Evolutionary conservation across 2,888 invertebrate species (phyloP), one percentile per base, ranked within the genome.

Genomic region (Sinotaia quadrata): DNA sequence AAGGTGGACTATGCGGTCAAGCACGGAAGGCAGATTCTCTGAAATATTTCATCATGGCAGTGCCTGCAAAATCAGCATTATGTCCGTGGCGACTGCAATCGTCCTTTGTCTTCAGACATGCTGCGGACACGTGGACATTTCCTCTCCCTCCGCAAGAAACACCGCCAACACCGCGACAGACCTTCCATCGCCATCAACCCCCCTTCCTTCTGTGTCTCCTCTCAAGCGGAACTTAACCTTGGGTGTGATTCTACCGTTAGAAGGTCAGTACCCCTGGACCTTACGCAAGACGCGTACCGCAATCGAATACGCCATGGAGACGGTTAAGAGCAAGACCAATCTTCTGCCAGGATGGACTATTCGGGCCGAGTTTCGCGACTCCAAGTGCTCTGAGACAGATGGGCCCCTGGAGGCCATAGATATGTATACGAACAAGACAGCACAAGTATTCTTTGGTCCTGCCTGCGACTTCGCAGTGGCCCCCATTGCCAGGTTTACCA

Each of bases 401-500:
- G 84, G 81, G 0, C 85, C 85, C 0, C 70, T 84, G 8, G 77
- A 72, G 7, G 84, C 84, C 29, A 77, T 85, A 36, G 79, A 83
- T 44, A 78, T 84, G 78, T 80, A 79, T 73, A 61, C 73, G 7
- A 58, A 79, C 2, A 69, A 71, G 27, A 52, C 61, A 8, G 81
- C 79, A 2, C 71, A 82, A 61, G 78, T 84, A 0, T 85, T 85
- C 60, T 47, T 85, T 7, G 84, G 85, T 0, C 84, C 84, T 7
- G 78, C 75, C 18, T 84, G 84, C 57, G 79, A 81, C 60, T 85
- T 95, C 47, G 95, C 95, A 1, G 87, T 96, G 80, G 95, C 95
- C 83, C 95, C 95, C 0, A 95, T 96, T 1, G 95, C 95, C 7
- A 90, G 95, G 68, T 91, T 95, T 66, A 94, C 95, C 0, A 94